phyloP scores from a whole-genome alignment of 2,888 invertebrate species.

The Temnothorax unifasciatus region DNA sequence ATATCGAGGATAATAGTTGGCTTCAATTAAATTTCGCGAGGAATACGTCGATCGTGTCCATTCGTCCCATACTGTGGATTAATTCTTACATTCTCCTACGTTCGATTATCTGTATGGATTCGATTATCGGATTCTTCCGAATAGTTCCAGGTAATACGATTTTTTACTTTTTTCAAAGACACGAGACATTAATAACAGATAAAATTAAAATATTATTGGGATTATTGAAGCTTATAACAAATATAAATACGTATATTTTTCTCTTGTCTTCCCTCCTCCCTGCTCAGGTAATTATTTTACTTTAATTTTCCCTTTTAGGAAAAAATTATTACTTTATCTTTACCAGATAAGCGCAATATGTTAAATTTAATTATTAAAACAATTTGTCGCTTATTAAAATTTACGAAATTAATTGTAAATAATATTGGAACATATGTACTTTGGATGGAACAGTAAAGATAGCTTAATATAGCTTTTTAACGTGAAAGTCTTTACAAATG shows the following conservation, averaged over 20 bases:
- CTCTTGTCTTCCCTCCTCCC: background rate
- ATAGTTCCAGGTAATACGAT: background rate
- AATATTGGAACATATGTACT: background rate
- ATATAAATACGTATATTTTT: background rate
- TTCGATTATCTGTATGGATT: constrained; percentile 27
- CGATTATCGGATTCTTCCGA: constrained; percentile 23
- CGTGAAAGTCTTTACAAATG: background rate
- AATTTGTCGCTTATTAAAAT: background rate
- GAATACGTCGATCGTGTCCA: constrained; percentile 28
- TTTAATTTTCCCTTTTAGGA: background rate
- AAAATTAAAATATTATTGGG: background rate
- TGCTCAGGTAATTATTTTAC: background rate
- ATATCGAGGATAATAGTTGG: constrained; percentile 22
- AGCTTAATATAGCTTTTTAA: background rate
- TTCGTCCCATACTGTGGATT: background rate
- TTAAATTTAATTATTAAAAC: background rate
- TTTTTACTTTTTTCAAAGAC: background rate
- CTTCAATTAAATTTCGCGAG: constrained; percentile 51
- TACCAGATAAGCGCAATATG: background rate
- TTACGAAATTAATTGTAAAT: background rate
- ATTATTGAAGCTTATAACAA: background rate
- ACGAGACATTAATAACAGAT: background rate
- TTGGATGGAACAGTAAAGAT: background rate
- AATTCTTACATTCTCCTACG: constrained; percentile 18
- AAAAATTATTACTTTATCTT: background rate